These are phyloP conservation scores for Perognathus longimembris DNA, from an alignment of 2,113 vertebrate species.

Conservation along the genomic window DNA sequence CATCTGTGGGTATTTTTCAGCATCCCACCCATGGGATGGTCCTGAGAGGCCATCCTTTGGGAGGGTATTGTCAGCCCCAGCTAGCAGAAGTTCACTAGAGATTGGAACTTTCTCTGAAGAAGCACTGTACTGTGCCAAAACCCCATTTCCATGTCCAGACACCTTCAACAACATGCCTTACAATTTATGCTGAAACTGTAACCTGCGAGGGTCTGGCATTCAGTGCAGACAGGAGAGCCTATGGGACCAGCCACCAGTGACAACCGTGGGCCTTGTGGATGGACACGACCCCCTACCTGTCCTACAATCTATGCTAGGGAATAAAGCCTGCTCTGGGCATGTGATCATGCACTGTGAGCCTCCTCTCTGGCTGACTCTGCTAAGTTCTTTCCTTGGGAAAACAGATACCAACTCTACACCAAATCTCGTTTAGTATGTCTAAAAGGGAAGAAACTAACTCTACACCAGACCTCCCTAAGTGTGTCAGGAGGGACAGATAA, in stretches of 20 bases:
- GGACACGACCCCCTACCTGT: background rate
- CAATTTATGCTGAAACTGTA: background rate
- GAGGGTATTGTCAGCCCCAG: background rate
- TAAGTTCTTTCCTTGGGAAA: background rate
- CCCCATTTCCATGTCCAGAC: background rate
- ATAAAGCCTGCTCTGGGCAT: background rate
- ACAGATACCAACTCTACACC: background rate
- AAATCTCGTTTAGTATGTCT: background rate
- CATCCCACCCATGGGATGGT: background rate
- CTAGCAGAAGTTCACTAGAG: background rate
- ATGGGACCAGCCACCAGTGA: background rate
- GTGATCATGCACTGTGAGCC: background rate
- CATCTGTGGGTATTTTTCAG: background rate
- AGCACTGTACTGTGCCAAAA: background rate
- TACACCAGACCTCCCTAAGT: background rate
- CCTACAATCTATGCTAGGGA: background rate
- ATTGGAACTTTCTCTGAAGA: background rate
- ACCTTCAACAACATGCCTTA: background rate
- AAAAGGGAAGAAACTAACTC: background rate
- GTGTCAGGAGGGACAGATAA: background rate
- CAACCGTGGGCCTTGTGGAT: background rate
- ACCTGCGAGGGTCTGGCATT: background rate
- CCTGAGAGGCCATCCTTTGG: background rate
- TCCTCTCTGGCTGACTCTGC: background rate
- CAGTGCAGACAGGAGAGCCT: background rate